Base-by-base conservation (phyloP, 2,888 invertebrate genomes). In the Parnassius orleans region DNA sequence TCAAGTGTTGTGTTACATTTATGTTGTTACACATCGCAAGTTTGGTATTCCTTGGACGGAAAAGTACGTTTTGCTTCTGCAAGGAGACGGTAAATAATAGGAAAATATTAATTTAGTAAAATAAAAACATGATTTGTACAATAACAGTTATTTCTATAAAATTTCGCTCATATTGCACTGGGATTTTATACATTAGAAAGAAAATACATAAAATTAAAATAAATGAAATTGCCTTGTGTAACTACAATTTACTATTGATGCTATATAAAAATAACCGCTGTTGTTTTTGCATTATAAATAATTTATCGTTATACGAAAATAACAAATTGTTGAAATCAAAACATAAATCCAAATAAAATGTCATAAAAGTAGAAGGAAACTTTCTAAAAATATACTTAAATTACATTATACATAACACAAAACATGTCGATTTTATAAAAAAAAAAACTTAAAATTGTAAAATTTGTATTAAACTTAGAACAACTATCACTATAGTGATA, bases 281-380 rank as follows among this genome's bases (percentile, higher is more conserved):
- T 33, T 5, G 33, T 33, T 33, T 5, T 33, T 33, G 33, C 7
- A 12, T 48, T 48, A 48, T 2, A 48, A 48, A 48, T 12, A 48
- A 64, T 64, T 64, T 54, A 84, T 87, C 87, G 86, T 88, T 83
- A 77, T 54, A 87, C 87, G 86, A 87, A 83, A 81, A 86, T 86
- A 86, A 87, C 83, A 76, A 76, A 66, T 58, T 57, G 63, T 52
- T 56, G 63, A 42, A 61, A 56, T 65, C 55, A 57, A 56, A 65
- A 65, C 56, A 61, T 54, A 61, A 54, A 44, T 52, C 19, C 58
- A 15, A 61, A 61, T 42, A 19, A 59, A 59, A 14, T 41, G 53
- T 51, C 53, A 63, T 51, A 60, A 63, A 60, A 57, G 46, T 43
- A 10, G 43, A 15, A 60, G 54, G 41, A 51, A 51, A 57, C 48